These are phyloP conservation scores for Melanargia galathea DNA, from an alignment of 2,888 invertebrate species.

Conservation along the genomic window DNA sequence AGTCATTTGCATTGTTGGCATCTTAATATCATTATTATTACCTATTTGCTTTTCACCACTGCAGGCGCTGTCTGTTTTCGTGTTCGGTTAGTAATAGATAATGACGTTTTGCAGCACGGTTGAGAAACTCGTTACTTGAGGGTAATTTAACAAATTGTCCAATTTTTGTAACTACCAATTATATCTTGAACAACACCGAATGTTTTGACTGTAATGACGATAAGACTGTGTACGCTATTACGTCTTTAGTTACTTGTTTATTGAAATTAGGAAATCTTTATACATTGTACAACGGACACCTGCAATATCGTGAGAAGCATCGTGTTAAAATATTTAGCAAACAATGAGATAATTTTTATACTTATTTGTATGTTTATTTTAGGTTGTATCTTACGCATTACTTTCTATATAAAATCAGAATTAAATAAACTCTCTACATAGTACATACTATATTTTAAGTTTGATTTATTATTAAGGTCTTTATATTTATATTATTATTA, in stretches of 20 bases:
- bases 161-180: slow-evolving; percentile 38
- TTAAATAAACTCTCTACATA: too few relatives aligned
- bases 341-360: not conserved
- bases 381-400: too few relatives aligned
- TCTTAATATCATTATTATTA: slow-evolving; percentile 1
- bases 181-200: slow-evolving; percentile 27
- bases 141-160: slow-evolving; percentile 40
- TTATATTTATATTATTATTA: too few relatives aligned
- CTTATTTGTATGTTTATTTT: too few relatives aligned
- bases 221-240: not conserved
- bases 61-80: slow-evolving; percentile 28
- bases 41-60: slow-evolving; percentile 28
- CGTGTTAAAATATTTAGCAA: not conserved
- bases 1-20: slow-evolving; percentile 1
- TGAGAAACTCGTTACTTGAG: slow-evolving; percentile 37
- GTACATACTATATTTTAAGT: too few relatives aligned
- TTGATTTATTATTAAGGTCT: too few relatives aligned
- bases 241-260: not conserved
- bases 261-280: slow-evolving; percentile 5
- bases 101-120: slow-evolving; percentile 30
- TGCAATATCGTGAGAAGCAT: not conserved
- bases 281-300: not conserved
- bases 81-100: slow-evolving; percentile 38
- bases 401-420: too few relatives aligned
- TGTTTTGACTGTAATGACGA: slow-evolving; percentile 7